Base-by-base conservation (phyloP, 2,797 vertebrate species). In the Phalanger gymnotis region DNA sequence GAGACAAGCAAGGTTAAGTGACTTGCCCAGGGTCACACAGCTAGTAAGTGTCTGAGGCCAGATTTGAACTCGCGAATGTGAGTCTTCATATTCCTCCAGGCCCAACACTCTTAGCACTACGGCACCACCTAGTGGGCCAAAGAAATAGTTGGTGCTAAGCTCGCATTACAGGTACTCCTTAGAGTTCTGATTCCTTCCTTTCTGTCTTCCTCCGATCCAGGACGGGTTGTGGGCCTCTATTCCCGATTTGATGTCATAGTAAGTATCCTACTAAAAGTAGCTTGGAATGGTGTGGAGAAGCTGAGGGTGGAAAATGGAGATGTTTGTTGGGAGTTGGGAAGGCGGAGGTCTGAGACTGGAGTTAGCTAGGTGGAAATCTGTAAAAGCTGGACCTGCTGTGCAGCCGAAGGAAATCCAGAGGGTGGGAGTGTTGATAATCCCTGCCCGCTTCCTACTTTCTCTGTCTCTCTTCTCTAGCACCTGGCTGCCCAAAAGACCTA, bases 171-270 rank as follows among this genome's bases (percentile, higher is more conserved):
- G 34, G 28, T 22, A 90, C 87, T 91, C 52, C 27, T 52, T 52
- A 87, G 2, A 54, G 58, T 90, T 51, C 40, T 87, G 73, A 87
- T 9, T 27, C 10, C 25, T 47, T 87, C 9, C 19, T 40, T 81
- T 11, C 25, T 1, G 3, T 47, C 61, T 1, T 4, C 53, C 57
- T 9, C 53, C 16, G 0, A 91, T 96, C 12, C 98, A 99, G 99
- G 99, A 81, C 99, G 98, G 97, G 99, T 99, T 22, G 99, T 99
- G 34, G 99, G 99, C 0, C 99, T 99, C 94, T 99, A 99, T 97
- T 99, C 99, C 1, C 99, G 99, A 94, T 99, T 99, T 3, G 99
- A 99, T 4, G 99, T 99, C 81, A 99, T 99, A 96, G 99, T 99
- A 98, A 99, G 99, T 99, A 97, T 93, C 40, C 31, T 5, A 40